phyloP scores from a whole-genome alignment of 2,888 invertebrate species.

The Phorcus lineatus region DNA sequence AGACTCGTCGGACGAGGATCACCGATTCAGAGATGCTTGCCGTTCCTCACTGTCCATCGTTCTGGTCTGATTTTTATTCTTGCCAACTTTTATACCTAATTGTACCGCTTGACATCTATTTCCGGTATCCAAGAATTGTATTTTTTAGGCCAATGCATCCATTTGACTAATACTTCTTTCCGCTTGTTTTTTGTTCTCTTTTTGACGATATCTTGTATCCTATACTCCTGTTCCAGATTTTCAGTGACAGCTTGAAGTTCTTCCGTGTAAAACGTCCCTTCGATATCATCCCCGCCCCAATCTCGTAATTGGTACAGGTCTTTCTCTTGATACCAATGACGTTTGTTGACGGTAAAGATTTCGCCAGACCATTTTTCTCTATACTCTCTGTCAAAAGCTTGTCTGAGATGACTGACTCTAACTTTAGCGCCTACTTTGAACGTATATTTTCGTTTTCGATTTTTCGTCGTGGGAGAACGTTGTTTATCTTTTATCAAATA shows the following conservation, averaged over 20 bases:
- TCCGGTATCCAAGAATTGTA: slow-evolving; percentile 38
- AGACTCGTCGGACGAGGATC: background rate
- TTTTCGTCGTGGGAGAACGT: background rate
- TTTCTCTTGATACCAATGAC: slow-evolving; percentile 31
- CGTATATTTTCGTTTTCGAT: background rate
- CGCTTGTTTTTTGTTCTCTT: slow-evolving; percentile 27
- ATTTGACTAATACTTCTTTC: slow-evolving; percentile 37
- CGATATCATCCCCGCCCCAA: slow-evolving; percentile 33
- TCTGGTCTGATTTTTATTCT: too few species aligned
- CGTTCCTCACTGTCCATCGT: background rate
- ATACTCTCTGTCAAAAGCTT: slow-evolving; percentile 38
- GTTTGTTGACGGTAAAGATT: slow-evolving; percentile 31
- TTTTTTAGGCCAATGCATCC: slow-evolving; percentile 45
- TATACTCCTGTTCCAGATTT: slow-evolving; percentile 32
- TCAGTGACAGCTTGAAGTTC: slow-evolving; percentile 38
- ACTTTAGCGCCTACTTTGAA: slow-evolving; percentile 11
- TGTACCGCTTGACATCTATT: slow-evolving; percentile 28
- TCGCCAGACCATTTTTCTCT: slow-evolving; percentile 42
- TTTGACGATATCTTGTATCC: slow-evolving; percentile 35
- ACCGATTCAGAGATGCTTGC: background rate
- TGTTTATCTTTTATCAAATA: background rate
- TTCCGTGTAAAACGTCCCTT: slow-evolving; percentile 36
- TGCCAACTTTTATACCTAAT: background rate
- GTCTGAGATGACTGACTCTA: background rate
- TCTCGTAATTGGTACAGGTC: slow-evolving; percentile 32